phyloP scores from a whole-genome alignment of 2,113 vertebrate species.

The Petromus typicus region DNA sequence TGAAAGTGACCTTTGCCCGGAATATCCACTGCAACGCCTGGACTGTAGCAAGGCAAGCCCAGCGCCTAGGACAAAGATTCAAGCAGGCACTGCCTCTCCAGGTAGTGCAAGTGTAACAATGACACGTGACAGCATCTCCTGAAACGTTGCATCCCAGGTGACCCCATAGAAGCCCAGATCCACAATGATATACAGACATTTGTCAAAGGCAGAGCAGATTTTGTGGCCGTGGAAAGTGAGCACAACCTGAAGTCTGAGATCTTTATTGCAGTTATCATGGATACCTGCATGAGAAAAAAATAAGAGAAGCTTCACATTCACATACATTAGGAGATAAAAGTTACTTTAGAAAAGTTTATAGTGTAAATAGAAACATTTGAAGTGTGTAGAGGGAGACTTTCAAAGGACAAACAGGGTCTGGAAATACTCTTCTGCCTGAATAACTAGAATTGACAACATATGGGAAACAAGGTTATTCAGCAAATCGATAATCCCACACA shows the following conservation, averaged over 20 bases:
- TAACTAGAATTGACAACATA: constrained; percentile 15
- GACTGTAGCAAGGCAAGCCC: background rate
- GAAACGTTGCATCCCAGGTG: background rate
- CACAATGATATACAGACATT: background rate
- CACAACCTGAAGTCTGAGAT: background rate
- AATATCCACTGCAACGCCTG: background rate
- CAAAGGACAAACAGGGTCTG: background rate
- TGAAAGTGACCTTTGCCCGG: constrained; percentile 7
- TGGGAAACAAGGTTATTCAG: background rate
- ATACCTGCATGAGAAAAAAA: background rate
- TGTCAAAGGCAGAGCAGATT: background rate
- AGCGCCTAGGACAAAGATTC: background rate
- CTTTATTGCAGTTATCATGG: background rate
- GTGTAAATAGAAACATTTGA: background rate
- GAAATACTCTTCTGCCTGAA: constrained; percentile 42
- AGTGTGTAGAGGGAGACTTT: constrained; percentile 1
- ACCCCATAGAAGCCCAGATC: background rate
- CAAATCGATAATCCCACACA: background rate
- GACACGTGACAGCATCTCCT: background rate
- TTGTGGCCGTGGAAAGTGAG: background rate
- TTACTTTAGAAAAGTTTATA: constrained; percentile 32
- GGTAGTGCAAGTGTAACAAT: background rate
- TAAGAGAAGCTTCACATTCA: background rate
- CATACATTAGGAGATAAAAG: background rate
- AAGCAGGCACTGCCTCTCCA: background rate